phyloP scores from a whole-genome alignment of 2,113 vertebrate genomes.

The Microtus pennsylvanicus region DNA sequence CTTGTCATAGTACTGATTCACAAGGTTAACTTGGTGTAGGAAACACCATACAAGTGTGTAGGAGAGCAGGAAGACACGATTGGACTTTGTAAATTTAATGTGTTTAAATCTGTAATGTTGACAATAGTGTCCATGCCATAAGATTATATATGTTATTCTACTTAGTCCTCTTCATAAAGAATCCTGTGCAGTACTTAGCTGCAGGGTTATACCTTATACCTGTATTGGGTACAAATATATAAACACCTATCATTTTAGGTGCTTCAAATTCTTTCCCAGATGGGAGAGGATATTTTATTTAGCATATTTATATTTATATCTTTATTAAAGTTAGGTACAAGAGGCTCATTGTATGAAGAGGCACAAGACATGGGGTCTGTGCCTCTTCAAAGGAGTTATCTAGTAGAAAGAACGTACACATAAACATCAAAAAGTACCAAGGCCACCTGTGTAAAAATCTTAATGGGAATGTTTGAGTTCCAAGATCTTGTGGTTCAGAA shows the following conservation, averaged over 20 bases:
- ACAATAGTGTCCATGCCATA: rapidly evolving
- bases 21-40: neutral
- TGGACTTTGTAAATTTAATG: neutral
- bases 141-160: neutral
- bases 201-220: neutral
- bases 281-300: neutral
- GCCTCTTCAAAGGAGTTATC: neutral
- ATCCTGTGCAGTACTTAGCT: neutral
- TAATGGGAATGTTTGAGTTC: neutral
- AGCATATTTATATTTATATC: neutral
- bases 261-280: slow-evolving; percentile 18
- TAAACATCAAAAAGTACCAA: neutral
- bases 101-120: neutral
- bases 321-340: neutral
- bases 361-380: neutral
- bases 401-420: neutral
- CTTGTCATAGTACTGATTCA: neutral
- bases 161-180: neutral
- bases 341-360: neutral
- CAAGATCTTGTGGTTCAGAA: neutral
- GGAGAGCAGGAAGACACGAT: too few relatives aligned
- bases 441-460: slow-evolving; percentile 15
- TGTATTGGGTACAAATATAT: neutral
- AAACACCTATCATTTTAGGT: neutral
- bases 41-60: neutral